These are phyloP conservation scores for Geodia barretti DNA, from an alignment of 37 sponge, comb jelly and placozoan species.

Conservation along the genomic window DNA sequence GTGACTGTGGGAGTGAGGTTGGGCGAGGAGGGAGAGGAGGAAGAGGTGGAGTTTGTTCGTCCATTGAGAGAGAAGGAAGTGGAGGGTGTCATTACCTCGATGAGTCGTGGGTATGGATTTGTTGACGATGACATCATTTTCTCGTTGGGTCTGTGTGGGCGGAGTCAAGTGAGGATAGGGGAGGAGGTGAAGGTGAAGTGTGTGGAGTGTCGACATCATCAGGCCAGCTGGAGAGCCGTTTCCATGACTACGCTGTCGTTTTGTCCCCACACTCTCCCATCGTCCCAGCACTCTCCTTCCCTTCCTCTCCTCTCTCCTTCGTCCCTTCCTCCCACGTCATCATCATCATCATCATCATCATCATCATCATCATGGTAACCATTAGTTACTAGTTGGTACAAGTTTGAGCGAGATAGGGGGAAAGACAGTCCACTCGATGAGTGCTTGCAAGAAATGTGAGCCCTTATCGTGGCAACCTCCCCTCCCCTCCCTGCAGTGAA, in stretches of 20 bases:
- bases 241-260: background rate
- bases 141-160: slow-evolving; percentile 14
- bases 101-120: slow-evolving; percentile 22
- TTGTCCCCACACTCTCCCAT: background rate
- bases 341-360: background rate
- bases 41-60: slow-evolving; percentile 13
- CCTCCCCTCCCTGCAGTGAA: too few relatives aligned
- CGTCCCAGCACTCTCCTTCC: background rate
- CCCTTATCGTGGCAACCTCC: too few relatives aligned
- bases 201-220: slow-evolving; percentile 43
- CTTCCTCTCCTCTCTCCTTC: background rate
- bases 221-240: slow-evolving; percentile 60
- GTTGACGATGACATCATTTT: slow-evolving; percentile 45
- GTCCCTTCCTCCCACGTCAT: background rate
- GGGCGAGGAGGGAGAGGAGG: slow-evolving; percentile 15
- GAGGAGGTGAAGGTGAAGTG: slow-evolving; percentile 45
- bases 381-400: too few relatives aligned
- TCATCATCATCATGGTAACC: too few relatives aligned
- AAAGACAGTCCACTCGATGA: too few relatives aligned
- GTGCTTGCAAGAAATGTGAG: too few relatives aligned
- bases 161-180: slow-evolving; percentile 11
- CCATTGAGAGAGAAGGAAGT: slow-evolving; percentile 31
- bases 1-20: slow-evolving; percentile 22
- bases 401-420: too few relatives aligned
- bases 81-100: slow-evolving; percentile 2